Base-by-base conservation (phyloP, 2,113 vertebrate genomes). In the Gallinago media region DNA sequence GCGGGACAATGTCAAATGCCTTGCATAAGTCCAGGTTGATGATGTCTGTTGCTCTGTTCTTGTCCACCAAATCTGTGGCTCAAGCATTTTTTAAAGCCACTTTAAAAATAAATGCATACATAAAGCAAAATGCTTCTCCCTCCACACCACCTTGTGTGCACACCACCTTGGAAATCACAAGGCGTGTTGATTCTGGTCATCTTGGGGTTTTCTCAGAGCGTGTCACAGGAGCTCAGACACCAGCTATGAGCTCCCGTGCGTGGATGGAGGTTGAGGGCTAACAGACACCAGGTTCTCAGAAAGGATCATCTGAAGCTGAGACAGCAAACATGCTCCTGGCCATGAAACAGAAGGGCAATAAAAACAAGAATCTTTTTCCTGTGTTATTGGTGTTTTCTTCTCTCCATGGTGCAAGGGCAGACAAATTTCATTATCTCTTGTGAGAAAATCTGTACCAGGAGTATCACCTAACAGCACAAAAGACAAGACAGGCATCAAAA, bases 71-170 rank as follows among this genome's bases (percentile, higher is more conserved):
- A 3, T 47, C 21, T 47, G 21, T 47, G 47, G 9, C 5, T 6
- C 23, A 56, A 50, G 13, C 11, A 21, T 23, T 67, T 47, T 76
- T 65, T 2, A 52, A 61, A 88, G n/a, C 8, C 23, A 21, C 19
- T 79, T 75, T 1, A 32, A 80, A 88, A 90, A 47, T 13, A 42
- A 29, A 61, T 8, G 25, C 5, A 2, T 8, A 42, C 9, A 20
- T 9, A 31, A 54, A 58, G 5, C 0, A 0, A 83, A 73, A 58
- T 0, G 0, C 15, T 58, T 27, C 31, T 86, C 50, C n/a, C 8
- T 49, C 19, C 42, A 25, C 14, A 11, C 2, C 26, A 23, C 8
- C 5, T 8, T 58, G 20, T 47, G 46, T 47, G 46, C 46, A 47
- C 11, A 47, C 46, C 46, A 22, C 52, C 67, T 84, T 54, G 47